These are phyloP conservation scores for Saimiri boliviensis DNA, from an alignment of 2,113 vertebrate species.

Conservation along the genomic window DNA sequence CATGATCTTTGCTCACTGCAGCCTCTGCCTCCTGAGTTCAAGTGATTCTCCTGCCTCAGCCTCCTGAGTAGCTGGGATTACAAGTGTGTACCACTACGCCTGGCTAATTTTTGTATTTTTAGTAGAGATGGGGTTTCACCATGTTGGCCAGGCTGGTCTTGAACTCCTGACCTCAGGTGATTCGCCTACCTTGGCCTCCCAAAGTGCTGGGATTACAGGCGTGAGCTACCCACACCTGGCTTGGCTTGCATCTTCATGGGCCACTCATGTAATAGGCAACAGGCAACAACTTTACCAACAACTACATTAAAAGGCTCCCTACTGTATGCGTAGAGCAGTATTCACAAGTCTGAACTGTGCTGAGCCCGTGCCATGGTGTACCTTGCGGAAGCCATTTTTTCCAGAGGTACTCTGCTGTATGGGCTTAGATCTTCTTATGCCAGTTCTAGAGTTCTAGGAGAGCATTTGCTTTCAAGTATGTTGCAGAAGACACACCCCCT, in stretches of 20 bases:
- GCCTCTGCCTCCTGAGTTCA: too few relatives aligned
- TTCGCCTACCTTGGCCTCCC: too few relatives aligned
- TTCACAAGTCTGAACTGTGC: not conserved
- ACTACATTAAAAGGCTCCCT: not conserved
- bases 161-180: too few relatives aligned
- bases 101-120: too few relatives aligned
- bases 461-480: not conserved
- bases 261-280: not conserved
- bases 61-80: too few relatives aligned
- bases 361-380: accelerated
- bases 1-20: too few relatives aligned
- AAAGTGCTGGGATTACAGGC: too few relatives aligned
- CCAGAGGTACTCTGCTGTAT: not conserved
- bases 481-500: not conserved
- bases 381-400: not conserved
- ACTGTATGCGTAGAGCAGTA: accelerated
- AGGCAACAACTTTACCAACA: not conserved
- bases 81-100: too few relatives aligned
- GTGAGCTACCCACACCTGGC: too few relatives aligned
- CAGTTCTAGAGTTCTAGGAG: not conserved
- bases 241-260: not conserved
- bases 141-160: too few relatives aligned
- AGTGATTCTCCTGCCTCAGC: too few relatives aligned
- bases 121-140: too few relatives aligned
- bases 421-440: not conserved